Percentiles rank a stretch among this genome's conserved stretches.
phyloP scores from a whole-genome alignment of 2,888 invertebrate genomes.

The Tetanocera ferruginea region DNA sequence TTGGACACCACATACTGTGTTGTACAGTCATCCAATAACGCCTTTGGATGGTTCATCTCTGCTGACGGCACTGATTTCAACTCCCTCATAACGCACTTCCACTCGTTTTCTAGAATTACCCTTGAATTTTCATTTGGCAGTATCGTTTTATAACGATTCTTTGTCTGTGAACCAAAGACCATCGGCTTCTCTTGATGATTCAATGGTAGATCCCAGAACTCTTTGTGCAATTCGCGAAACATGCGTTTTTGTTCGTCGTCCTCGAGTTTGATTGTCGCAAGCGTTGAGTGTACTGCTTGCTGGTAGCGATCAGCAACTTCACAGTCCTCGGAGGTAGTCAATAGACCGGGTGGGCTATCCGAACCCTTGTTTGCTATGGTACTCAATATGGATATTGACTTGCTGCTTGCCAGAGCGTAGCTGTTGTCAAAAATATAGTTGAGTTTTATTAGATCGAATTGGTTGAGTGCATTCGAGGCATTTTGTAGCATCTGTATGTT shows the following conservation, averaged over 20 bases:
- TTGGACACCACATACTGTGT: conserved; percentile 71
- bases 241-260: conserved; percentile 76
- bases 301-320: conserved; percentile 60
- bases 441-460: conserved; percentile 75
- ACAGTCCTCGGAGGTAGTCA: conserved; percentile 61
- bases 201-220: conserved; percentile 94
- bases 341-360: conserved; percentile 56
- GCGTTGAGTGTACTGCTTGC: conserved; percentile 54
- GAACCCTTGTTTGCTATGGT: conserved; percentile 46
- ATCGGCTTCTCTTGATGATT: conserved; percentile 92
- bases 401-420: conserved; percentile 56
- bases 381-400: conserved; percentile 44
- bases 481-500: conserved; percentile 82
- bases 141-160: conserved; percentile 91
- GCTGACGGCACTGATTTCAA: not conserved
- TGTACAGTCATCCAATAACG: conserved; percentile 39
- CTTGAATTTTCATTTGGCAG: conserved; percentile 90
- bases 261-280: conserved; percentile 67
- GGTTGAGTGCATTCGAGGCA: conserved; percentile 76
- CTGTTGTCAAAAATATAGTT: conserved; percentile 73
- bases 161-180: conserved; percentile 88
- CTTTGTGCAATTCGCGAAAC: conserved; percentile 81
- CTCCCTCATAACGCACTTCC: conserved; percentile 48
- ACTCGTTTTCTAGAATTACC: conserved; percentile 75
- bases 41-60: conserved; percentile 2